Percentiles rank a stretch among this genome's conserved stretches.
Evolutionary conservation across 2,888 invertebrate species (phyloP).

Genomic region (Drosophila helvetica): DNA sequence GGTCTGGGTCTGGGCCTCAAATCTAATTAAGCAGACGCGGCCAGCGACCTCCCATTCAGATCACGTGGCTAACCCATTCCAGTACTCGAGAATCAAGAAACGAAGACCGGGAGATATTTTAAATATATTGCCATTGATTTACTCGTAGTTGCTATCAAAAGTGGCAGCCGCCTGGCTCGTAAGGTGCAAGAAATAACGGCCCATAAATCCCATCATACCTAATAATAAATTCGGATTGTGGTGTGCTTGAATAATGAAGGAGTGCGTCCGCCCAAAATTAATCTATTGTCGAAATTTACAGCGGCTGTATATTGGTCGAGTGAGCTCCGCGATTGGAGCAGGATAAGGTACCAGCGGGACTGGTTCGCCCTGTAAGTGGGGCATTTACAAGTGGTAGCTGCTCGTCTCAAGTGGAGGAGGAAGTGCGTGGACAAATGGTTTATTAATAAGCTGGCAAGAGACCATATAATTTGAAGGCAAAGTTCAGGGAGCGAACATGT

Average conservation of each 20-base stretch:
- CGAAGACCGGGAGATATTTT: constrained; percentile 23
- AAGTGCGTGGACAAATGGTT: constrained; percentile 35
- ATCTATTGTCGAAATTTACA: constrained; percentile 34
- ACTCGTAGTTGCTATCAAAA: background rate
- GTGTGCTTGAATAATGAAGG: constrained; percentile 15
- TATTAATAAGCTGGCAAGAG: constrained; percentile 29
- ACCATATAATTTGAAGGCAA: constrained; percentile 32
- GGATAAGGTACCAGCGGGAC: background rate
- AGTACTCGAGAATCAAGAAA: background rate
- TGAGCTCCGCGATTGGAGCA: constrained; percentile 14
- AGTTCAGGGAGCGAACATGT: constrained; percentile 24
- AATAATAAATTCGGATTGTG: constrained; percentile 26
- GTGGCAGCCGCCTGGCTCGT: too few relatives aligned
- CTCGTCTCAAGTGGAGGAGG: constrained; percentile 30
- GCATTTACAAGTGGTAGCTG: constrained; percentile 9
- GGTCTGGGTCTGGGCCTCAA: constrained; percentile 19
- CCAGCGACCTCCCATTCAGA: constrained; percentile 25
- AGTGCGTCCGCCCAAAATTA: constrained; percentile 5
- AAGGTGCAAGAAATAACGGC: constrained; percentile 14
- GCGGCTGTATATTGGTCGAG: constrained; percentile 13
- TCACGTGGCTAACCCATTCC: constrained; percentile 41
- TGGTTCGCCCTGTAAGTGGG: constrained; percentile 10
- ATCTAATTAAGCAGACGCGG: constrained; percentile 41
- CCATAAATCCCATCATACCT: constrained; percentile 27
- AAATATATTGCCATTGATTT: constrained; percentile 37